Percentiles rank a stretch among this genome's conserved stretches.
These are phyloP conservation scores for Trissolcus brochymenae DNA, from an alignment of 2,888 invertebrate genomes.

Conservation along the genomic window DNA sequence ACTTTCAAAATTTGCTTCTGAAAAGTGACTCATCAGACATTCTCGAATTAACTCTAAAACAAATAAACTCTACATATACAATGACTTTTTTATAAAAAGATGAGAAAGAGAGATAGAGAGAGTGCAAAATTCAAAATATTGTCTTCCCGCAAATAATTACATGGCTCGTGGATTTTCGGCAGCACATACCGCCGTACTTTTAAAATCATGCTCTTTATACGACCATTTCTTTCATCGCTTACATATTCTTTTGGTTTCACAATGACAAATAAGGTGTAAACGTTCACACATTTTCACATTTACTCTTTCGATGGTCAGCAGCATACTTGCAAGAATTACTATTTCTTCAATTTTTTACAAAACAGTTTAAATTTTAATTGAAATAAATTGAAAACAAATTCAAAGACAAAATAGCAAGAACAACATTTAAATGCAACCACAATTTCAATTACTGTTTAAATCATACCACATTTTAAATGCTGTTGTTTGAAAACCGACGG, in stretches of 20 bases:
- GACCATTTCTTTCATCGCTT: conserved; percentile 47
- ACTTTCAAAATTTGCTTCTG: background rate
- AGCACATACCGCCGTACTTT: conserved; percentile 53
- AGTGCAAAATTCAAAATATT: conserved; percentile 17
- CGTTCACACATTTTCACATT: conserved; percentile 44
- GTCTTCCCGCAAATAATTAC: conserved; percentile 23
- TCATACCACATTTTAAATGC: conserved; percentile 10
- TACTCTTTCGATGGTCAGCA: conserved; percentile 12
- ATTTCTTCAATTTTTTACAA: background rate
- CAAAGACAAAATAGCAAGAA: conserved; percentile 4
- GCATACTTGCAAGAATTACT: conserved; percentile 38
- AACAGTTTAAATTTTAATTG: too few species aligned
- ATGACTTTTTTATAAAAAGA: too few species aligned
- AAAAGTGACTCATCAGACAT: background rate
- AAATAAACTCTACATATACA: too few species aligned
- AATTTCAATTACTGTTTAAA: too few species aligned
- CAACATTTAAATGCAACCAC: conserved; percentile 8
- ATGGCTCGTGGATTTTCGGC: conserved; percentile 55
- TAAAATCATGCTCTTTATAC: conserved; percentile 59
- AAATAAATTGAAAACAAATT: too few species aligned
- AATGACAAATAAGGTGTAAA: conserved; percentile 46
- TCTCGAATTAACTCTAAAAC: too few species aligned
- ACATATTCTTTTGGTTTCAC: conserved; percentile 37
- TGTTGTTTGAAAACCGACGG: conserved; percentile 2
- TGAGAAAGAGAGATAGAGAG: too few species aligned